Base-by-base conservation (phyloP, 2,888 invertebrate genomes). In the Copidosoma aretas region DNA sequence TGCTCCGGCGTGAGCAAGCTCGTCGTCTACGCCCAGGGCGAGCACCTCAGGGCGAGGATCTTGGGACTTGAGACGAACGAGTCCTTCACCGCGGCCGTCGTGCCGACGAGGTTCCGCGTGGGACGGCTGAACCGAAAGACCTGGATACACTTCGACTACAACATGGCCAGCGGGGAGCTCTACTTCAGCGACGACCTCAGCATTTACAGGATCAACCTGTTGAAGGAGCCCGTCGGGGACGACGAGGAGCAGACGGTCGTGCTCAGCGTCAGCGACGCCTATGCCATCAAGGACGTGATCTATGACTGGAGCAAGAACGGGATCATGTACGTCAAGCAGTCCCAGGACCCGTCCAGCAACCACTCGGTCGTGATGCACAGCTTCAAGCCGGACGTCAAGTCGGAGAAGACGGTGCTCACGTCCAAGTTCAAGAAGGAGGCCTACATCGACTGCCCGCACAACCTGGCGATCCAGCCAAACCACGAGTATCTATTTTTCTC, bases 161-260 rank as follows among this genome's bases (percentile, higher is more conserved):
- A 69, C 49, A 32, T 59, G 41, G n/a, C 22, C 4, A 41, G 14
- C n/a, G 69, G 62, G 1, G 8, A 59, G 5, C 39, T 69, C 19
- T 69, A 49, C 41, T 65, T 59, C 25, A 65, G 54, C 59, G 69
- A 69, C 15, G 65, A 65, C n/a, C 53, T 59, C n/a, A 65, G 12
- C 10, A 59, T 69, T 3, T 65, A 53, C 25, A 54, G 41, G 14
- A 53, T 59, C 1, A 62, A 69, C 21, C 3, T 69, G 5, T 8
- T 59, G 5, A 53, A 32, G 1, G 32, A 32, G 32, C 32, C 32
- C 32, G 32, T 8, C 8, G 15, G 43, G 2, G 43, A 46, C 8
- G 60, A 63, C 8, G 32, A 43, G 10, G 46, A 59, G 14, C 63
- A 63, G 41, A 54, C n/a, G 17, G 63, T 12, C 15, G 21, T 67